Conservation (phyloP, 2,888 invertebrate species). For the Trachelus iudaicus region DNA sequence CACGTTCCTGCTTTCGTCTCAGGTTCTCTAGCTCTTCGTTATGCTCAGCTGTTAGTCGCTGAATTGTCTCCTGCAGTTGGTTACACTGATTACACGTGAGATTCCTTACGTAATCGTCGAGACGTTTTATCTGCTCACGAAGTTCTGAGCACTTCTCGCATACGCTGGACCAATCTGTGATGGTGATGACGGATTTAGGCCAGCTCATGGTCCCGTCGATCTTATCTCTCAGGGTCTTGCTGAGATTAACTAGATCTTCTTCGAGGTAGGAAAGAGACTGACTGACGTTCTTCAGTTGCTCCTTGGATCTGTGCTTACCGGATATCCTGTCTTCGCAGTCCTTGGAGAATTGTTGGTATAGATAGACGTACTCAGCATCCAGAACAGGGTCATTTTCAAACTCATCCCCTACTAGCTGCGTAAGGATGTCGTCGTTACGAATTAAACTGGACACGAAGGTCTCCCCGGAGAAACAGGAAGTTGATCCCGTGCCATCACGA, state of each 20-base stretch:
- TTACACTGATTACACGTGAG: constrained; percentile 67
- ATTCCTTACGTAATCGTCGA: constrained; percentile 54
- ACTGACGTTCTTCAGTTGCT: constrained; percentile 45
- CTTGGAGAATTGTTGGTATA: constrained; percentile 73
- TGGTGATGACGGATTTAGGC: constrained; percentile 27
- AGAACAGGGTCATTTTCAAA: constrained; percentile 67
- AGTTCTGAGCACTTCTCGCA: constrained; percentile 71
- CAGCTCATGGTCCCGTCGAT: constrained; percentile 25
- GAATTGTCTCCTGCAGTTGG: constrained; percentile 65
- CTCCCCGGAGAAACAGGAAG: constrained; percentile 41
- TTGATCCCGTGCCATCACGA: neutral
- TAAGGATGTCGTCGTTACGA: constrained; percentile 55
- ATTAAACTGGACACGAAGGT: constrained; percentile 58
- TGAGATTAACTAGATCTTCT: constrained; percentile 59
- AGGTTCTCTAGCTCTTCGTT: constrained; percentile 61
- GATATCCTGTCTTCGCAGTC: constrained; percentile 67
- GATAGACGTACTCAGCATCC: constrained; percentile 76
- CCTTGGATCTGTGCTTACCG: constrained; percentile 41
- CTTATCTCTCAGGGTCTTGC: constrained; percentile 43
- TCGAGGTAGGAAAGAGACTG: constrained; percentile 59
- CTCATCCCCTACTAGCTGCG: constrained; percentile 42
- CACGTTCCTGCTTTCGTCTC: constrained; percentile 67
- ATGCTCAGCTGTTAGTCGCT: constrained; percentile 62
- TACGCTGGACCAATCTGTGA: constrained; percentile 67
- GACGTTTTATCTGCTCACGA: constrained; percentile 68